These are phyloP conservation scores for Acanthococcus lagerstroemiae DNA, from an alignment of 2,888 invertebrate genomes.

Conservation along the genomic window DNA sequence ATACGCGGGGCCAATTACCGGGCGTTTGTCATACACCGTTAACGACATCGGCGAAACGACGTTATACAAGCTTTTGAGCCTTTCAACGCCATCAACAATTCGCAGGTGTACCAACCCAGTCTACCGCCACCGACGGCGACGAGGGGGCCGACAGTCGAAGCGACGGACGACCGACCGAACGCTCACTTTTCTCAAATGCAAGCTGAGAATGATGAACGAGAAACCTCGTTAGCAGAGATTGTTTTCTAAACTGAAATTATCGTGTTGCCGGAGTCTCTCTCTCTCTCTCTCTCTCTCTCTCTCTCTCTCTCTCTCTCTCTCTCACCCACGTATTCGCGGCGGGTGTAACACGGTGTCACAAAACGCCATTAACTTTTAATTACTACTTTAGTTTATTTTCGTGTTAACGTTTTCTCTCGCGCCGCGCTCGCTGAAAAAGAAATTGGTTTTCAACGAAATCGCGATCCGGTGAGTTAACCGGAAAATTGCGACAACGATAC, in stretches of 20 bases:
- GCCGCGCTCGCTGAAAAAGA: not conserved
- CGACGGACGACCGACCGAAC: too few relatives aligned
- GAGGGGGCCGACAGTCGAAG: too few relatives aligned
- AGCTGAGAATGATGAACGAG: not conserved
- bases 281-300: not conserved
- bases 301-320: not conserved
- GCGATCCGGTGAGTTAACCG: not conserved
- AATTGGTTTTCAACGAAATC: not conserved
- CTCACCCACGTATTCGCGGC: too few relatives aligned
- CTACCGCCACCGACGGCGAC: too few relatives aligned
- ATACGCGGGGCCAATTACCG: too few relatives aligned
- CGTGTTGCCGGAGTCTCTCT: not conserved
- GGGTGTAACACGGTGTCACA: not conserved
- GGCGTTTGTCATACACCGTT: too few relatives aligned
- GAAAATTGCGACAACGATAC: not conserved
- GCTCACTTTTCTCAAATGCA: not conserved
- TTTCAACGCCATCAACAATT: too few relatives aligned
- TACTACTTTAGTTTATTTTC: not conserved
- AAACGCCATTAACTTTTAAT: not conserved
- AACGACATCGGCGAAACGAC: too few relatives aligned
- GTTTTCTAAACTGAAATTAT: not conserved
- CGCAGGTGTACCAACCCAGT: too few relatives aligned
- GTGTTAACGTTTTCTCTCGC: not conserved
- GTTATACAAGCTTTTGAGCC: too few relatives aligned
- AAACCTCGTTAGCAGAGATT: constrained; percentile 1